Percentiles rank a stretch among this genome's conserved stretches.
Evolutionary conservation across 2,113 vertebrate species (phyloP).

Genomic region (Mixornis gularis): DNA sequence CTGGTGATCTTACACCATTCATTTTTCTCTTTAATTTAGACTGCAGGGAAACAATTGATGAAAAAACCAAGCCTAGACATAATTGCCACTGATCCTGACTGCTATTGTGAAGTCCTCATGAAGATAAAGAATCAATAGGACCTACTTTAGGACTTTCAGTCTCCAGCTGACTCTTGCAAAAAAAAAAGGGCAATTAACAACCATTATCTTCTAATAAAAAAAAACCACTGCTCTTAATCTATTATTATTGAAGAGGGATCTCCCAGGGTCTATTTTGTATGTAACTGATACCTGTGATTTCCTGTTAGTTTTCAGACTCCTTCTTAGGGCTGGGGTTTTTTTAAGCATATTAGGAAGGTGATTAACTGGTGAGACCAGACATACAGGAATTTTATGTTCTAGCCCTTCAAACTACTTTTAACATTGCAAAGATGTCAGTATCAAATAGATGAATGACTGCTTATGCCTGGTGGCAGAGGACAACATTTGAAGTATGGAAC

Average conservation of each 20-base stretch:
- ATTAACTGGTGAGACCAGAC: not conserved
- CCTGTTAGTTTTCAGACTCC: not conserved
- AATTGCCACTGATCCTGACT: not conserved
- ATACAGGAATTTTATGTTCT: not conserved
- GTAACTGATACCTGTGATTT: not conserved
- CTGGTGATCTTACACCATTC: not conserved
- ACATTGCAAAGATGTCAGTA: not conserved
- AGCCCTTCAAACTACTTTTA: not conserved
- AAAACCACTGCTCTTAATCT: not conserved
- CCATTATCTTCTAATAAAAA: not conserved
- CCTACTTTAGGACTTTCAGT: not conserved
- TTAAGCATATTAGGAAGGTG: not conserved
- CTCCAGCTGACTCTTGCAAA: not conserved
- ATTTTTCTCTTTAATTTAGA: not conserved
- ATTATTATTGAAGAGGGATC: not conserved
- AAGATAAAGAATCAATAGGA: not conserved
- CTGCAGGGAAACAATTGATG: not conserved
- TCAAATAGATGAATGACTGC: not conserved
- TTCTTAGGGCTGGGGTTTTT: not conserved
- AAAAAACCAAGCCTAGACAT: not conserved
- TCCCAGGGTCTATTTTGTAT: not conserved
- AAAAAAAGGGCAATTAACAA: not conserved
- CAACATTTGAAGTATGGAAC: not conserved
- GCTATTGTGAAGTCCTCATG: not conserved
- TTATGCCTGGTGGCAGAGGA: not conserved